These are phyloP conservation scores for Archocentrus centrarchus DNA, from an alignment of 2,113 vertebrate species.

Conservation along the genomic window DNA sequence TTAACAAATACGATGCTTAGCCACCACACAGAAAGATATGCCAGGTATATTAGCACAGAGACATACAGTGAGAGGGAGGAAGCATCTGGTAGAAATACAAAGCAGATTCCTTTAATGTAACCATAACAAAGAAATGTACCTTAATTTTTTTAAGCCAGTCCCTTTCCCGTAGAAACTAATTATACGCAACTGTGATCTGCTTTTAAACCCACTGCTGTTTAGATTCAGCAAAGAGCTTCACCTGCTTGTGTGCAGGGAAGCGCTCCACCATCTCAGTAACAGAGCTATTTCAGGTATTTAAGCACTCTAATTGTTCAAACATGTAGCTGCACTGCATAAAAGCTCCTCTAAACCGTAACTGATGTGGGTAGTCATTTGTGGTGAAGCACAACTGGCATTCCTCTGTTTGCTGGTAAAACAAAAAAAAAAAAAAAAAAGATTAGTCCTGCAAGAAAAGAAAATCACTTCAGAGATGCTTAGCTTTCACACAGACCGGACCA, in stretches of 20 bases:
- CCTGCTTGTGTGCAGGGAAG: conserved; percentile 40
- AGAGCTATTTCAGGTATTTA: conserved; percentile 74
- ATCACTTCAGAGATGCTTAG: conserved; percentile 25
- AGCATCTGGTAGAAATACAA: background rate
- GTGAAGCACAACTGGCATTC: conserved; percentile 61
- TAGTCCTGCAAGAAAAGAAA: conserved; percentile 28
- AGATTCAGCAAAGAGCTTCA: conserved; percentile 10
- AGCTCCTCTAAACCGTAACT: conserved; percentile 69
- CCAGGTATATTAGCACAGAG: background rate
- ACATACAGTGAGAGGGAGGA: background rate
- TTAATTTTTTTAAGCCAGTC: background rate
- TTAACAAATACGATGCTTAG: background rate
- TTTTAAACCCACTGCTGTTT: background rate
- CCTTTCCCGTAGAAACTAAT: background rate
- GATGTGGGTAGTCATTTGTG: conserved; percentile 63
- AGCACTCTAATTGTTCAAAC: conserved; percentile 74
- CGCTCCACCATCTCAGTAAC: conserved; percentile 25
- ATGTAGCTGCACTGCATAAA: conserved; percentile 65
- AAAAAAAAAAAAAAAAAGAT: conserved; percentile 52
- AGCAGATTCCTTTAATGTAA: background rate
- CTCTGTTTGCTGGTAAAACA: conserved; percentile 59
- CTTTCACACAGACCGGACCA: background rate
- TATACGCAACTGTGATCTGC: background rate
- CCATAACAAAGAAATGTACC: conserved; percentile 1
- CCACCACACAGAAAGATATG: background rate